These are phyloP conservation scores for Engystomops pustulosus DNA, from an alignment of 2,113 vertebrate genomes.

Conservation along the genomic window DNA sequence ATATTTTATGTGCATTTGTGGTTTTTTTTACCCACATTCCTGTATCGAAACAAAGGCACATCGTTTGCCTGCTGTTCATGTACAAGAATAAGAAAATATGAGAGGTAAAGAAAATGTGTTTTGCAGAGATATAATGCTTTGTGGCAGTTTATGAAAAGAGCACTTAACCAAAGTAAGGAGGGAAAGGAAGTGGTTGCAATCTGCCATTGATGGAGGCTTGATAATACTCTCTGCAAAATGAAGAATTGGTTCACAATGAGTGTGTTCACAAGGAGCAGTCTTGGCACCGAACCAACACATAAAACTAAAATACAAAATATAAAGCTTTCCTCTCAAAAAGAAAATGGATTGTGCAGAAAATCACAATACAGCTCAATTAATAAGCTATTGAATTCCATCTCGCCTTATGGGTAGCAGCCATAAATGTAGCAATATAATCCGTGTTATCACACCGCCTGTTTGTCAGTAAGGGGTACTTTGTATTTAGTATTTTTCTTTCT, in stretches of 20 bases:
- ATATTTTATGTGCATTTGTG: neutral
- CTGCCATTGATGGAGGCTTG: neutral
- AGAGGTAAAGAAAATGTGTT: neutral
- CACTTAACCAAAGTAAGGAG: neutral
- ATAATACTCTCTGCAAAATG: constrained; percentile 11
- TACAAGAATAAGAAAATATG: neutral
- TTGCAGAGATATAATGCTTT: constrained; percentile 12
- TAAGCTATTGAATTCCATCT: neutral
- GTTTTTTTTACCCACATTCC: neutral
- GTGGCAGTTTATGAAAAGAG: constrained; percentile 14
- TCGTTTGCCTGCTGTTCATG: neutral
- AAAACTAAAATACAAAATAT: neutral
- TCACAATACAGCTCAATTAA: neutral
- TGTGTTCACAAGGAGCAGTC: neutral
- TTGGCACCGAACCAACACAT: constrained; percentile 4
- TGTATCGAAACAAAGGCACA: neutral
- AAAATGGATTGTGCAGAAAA: neutral
- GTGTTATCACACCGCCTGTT: no score
- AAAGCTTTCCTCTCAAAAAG: neutral
- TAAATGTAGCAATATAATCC: neutral
- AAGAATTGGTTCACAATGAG: neutral
- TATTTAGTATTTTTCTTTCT: neutral
- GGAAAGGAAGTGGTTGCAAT: constrained; percentile 49
- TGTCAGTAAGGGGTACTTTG: neutral
- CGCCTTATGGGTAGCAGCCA: neutral